Evolutionary conservation across 2,113 vertebrate genomes (phyloP).

Genomic region (Archilochus colubris): DNA sequence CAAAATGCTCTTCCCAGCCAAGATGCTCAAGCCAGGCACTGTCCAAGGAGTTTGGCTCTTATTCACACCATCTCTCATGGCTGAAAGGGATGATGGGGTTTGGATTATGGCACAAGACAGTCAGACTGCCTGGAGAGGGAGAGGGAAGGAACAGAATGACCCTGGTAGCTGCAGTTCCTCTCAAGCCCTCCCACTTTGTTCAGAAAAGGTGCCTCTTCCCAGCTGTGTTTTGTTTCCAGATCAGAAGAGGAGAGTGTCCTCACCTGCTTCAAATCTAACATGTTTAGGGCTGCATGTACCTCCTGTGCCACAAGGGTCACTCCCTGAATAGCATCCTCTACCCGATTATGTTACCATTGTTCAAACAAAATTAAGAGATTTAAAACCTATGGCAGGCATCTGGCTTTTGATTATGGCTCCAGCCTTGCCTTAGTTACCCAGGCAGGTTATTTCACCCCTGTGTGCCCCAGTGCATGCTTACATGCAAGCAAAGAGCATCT

Average conservation of each 20-base stretch:
- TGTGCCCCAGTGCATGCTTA: background rate
- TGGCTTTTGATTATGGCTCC: background rate
- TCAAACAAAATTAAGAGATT: background rate
- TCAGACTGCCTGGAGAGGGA: background rate
- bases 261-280: background rate
- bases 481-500: background rate
- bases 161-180: background rate
- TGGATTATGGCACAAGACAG: background rate
- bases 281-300: accelerated
- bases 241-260: background rate
- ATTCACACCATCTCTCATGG: accelerated
- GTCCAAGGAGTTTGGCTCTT: background rate
- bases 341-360: background rate
- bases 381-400: background rate
- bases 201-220: background rate
- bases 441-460: background rate
- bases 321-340: background rate
- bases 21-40: background rate
- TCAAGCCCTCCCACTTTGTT: background rate
- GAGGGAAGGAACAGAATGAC: background rate
- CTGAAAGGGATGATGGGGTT: background rate
- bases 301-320: background rate
- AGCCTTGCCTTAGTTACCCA: background rate
- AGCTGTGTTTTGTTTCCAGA: background rate
- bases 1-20: background rate